Evolutionary conservation across 2,888 invertebrate species (phyloP).

Genomic region (Silvanus unidentatus): DNA sequence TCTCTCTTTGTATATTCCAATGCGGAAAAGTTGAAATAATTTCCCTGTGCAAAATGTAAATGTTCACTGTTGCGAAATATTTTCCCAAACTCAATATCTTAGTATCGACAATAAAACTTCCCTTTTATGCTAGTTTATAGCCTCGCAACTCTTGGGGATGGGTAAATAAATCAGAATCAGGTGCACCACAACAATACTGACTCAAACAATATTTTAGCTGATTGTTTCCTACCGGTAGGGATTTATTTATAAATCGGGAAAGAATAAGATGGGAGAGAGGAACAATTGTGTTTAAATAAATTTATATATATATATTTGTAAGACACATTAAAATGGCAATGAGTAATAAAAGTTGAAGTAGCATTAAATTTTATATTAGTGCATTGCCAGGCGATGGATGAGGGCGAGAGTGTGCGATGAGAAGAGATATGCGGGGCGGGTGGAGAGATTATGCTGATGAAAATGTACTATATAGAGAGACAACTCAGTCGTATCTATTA

Average conservation of each 20-base stretch:
- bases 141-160: constrained; percentile 28
- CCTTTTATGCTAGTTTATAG: constrained; percentile 36
- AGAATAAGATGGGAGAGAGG: too few species aligned
- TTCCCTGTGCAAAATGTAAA: constrained; percentile 15
- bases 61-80: constrained; percentile 37
- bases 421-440: constrained; percentile 14
- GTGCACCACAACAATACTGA: constrained; percentile 21
- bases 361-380: constrained; percentile 20
- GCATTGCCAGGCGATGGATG: constrained; percentile 8
- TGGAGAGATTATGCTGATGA: constrained; percentile 30
- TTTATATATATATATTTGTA: constrained; percentile 14
- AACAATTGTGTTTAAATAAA: neutral
- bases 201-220: neutral
- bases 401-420: constrained; percentile 1
- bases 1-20: too few species aligned
- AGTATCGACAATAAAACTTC: constrained; percentile 39
- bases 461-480: constrained; percentile 19
- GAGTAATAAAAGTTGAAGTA: constrained; percentile 20
- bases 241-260: too few species aligned
- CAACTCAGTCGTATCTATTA: constrained; percentile 32
- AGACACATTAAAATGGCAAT: constrained; percentile 18
- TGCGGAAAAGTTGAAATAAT: too few species aligned
- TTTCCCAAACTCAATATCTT: constrained; percentile 38
- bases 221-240: too few species aligned
- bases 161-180: constrained; percentile 40